These are phyloP conservation scores for Dilophus febrilis DNA, from an alignment of 2,888 invertebrate genomes.

Conservation along the genomic window DNA sequence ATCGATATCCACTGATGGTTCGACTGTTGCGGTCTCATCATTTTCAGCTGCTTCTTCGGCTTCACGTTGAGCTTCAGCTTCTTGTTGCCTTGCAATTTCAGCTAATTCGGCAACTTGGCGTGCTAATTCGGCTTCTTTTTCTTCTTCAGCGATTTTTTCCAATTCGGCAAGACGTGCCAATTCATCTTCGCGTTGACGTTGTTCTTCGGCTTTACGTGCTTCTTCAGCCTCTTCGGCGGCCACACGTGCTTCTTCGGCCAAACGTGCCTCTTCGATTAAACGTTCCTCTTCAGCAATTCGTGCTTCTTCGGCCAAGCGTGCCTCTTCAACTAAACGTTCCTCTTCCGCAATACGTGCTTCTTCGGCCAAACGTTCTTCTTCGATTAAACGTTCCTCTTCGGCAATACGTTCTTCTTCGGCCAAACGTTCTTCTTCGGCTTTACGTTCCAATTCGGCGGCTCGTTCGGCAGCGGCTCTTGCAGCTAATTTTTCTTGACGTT, in stretches of 20 bases:
- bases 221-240: conserved; percentile 27
- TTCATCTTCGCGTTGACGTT: conserved; percentile 34
- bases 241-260: conserved; percentile 30
- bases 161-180: conserved; percentile 32
- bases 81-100: conserved; percentile 44
- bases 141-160: conserved; percentile 35
- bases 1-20: conserved; percentile 23
- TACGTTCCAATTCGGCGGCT: conserved; percentile 13
- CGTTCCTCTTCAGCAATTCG: conserved; percentile 25
- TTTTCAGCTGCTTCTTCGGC: conserved; percentile 17
- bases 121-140: conserved; percentile 46
- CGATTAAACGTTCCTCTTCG: conserved; percentile 29
- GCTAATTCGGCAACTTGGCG: conserved; percentile 54
- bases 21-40: conserved; percentile 28
- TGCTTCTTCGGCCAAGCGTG: conserved; percentile 28
- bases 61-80: conserved; percentile 41
- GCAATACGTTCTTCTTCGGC: conserved; percentile 27
- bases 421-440: conserved; percentile 22
- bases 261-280: conserved; percentile 24
- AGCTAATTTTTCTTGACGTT: conserved; percentile 29
- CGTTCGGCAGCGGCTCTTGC: conserved; percentile 32
- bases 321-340: conserved; percentile 28
- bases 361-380: conserved; percentile 28
- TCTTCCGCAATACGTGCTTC: conserved; percentile 23
- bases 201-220: conserved; percentile 32